Evolutionary conservation across 2,113 vertebrate genomes (phyloP).

Genomic region (Aramus guarauna): DNA sequence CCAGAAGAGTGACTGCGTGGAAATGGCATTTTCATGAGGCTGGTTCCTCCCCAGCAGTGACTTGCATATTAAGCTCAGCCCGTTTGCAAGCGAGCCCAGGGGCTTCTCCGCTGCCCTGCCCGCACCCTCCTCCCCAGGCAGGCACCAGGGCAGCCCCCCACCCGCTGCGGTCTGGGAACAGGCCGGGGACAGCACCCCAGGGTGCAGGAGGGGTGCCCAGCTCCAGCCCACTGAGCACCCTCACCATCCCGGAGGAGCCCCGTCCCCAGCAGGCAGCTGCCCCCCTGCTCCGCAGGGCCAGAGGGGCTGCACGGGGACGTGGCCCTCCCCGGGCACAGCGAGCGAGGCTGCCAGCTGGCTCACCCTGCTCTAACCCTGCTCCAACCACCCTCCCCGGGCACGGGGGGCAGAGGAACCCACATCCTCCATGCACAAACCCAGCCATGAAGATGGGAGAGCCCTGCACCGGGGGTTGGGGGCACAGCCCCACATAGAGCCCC

Average conservation of each 20-base stretch:
- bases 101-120: background rate
- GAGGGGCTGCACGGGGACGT: background rate
- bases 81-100: background rate
- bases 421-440: accelerated
- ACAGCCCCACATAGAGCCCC: accelerated
- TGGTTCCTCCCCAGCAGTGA: constrained; percentile 26
- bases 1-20: constrained; percentile 12
- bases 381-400: background rate
- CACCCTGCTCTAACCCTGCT: background rate
- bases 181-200: accelerated
- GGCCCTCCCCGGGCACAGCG: accelerated
- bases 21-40: constrained; percentile 56
- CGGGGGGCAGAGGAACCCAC: accelerated
- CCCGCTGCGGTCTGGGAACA: accelerated
- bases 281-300: accelerated
- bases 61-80: constrained; percentile 45
- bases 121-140: background rate
- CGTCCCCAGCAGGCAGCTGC: background rate
- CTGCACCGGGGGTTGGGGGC: accelerated
- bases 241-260: accelerated
- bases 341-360: background rate
- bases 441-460: background rate
- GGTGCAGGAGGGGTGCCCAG: too few relatives aligned
- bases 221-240: background rate
- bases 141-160: background rate